Evolutionary conservation across 2,113 vertebrate genomes (phyloP).

Genomic region (Origma solitaria): DNA sequence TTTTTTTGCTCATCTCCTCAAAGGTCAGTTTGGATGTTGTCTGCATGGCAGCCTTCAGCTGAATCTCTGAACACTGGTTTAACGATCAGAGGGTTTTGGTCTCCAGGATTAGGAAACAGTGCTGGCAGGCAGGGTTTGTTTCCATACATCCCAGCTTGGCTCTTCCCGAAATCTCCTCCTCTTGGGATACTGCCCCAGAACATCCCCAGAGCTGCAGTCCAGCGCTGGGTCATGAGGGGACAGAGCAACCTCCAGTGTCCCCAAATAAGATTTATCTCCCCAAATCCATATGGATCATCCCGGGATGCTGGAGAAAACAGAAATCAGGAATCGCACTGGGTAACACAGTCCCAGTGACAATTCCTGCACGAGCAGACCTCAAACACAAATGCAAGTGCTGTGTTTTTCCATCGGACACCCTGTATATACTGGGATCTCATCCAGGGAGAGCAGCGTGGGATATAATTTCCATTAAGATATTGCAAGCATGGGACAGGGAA

Average conservation of each 20-base stretch:
- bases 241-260: background rate
- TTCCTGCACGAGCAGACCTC: background rate
- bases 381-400: background rate
- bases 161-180: background rate
- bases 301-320: background rate
- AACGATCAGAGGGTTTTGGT: background rate
- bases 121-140: constrained; percentile 12
- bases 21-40: constrained; percentile 41
- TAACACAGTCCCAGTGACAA: background rate
- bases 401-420: background rate
- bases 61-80: background rate
- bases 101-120: constrained; percentile 23
- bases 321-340: background rate
- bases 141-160: background rate
- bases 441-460: background rate
- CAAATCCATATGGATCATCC: background rate
- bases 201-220: background rate
- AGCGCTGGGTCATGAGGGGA: background rate
- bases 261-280: background rate
- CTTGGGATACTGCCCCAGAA: background rate
- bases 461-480: background rate
- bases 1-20: background rate
- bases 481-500: background rate
- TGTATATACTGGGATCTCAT: background rate
- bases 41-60: constrained; percentile 35